Conservation (phyloP, 1,140 invertebrate species). For the Drosophila asahinai region DNA sequence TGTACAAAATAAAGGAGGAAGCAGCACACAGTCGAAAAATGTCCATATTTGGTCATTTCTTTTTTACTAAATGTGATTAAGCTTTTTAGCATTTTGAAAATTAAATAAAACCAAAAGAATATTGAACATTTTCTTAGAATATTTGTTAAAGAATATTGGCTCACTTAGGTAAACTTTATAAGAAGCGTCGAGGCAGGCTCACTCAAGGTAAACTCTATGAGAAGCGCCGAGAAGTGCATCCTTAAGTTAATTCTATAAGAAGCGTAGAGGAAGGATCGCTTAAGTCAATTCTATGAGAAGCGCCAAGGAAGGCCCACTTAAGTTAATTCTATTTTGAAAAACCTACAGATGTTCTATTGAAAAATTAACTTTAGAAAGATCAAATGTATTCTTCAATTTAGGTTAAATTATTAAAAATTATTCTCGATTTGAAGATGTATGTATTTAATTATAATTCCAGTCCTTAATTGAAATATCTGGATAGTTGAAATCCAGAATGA, state of each 20-base stretch:
- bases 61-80: not conserved
- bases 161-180: not conserved
- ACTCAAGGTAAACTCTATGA: not conserved
- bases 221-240: not conserved
- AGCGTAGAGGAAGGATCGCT: not conserved
- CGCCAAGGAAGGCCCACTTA: not conserved
- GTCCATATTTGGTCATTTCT: not conserved
- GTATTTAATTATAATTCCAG: too few relatives aligned
- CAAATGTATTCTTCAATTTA: too few relatives aligned
- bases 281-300: not conserved
- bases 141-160: not conserved
- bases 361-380: too few relatives aligned
- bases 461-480: not conserved
- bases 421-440: not conserved
- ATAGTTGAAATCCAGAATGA: not conserved
- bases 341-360: too few relatives aligned
- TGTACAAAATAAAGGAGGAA: conserved; percentile 21
- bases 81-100: not conserved
- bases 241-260: not conserved
- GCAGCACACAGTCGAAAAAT: conserved; percentile 20
- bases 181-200: not conserved
- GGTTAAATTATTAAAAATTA: too few relatives aligned
- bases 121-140: not conserved
- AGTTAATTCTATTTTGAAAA: too few relatives aligned
- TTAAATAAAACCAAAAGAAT: not conserved